Percentiles rank a stretch among this genome's conserved stretches.
phyloP scores from a whole-genome alignment of 2,888 invertebrate genomes.

The Cephonodes hylas region DNA sequence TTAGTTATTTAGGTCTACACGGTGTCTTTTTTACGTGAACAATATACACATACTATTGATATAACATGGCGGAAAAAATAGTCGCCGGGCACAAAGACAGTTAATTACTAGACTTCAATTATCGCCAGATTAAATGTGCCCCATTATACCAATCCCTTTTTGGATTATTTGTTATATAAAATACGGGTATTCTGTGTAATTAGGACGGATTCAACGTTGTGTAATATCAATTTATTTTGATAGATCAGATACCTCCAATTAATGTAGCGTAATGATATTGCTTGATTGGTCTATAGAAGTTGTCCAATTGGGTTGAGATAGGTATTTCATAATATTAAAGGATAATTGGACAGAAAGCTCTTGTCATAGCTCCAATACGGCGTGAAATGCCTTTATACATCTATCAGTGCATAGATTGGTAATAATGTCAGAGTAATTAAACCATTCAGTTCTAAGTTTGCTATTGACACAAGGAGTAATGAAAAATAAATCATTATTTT shows the following conservation, averaged over 20 bases:
- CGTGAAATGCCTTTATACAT: too few species aligned
- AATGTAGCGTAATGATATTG: background rate
- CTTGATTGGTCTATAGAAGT: background rate
- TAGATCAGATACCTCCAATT: conserved; percentile 13
- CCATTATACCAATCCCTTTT: conserved; percentile 2
- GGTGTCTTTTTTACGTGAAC: background rate
- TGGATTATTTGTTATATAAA: conserved; percentile 16
- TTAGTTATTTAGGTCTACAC: background rate
- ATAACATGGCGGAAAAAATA: background rate
- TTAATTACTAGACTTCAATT: conserved; percentile 15
- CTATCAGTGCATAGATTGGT: too few species aligned
- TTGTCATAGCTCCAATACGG: background rate
- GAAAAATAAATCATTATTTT: too few species aligned
- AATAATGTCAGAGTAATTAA: too few species aligned
- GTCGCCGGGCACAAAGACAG: conserved; percentile 10
- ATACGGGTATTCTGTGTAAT: conserved; percentile 16
- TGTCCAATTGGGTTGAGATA: background rate
- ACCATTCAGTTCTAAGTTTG: too few species aligned
- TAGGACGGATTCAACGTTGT: background rate
- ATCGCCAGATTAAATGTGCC: conserved; percentile 11
- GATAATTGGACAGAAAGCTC: background rate
- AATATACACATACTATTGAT: background rate
- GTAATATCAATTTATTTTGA: background rate
- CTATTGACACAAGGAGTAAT: too few species aligned
- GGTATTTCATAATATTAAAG: background rate